These are phyloP conservation scores for Python bivittatus DNA, from an alignment of 2,113 vertebrate genomes.

Conservation along the genomic window DNA sequence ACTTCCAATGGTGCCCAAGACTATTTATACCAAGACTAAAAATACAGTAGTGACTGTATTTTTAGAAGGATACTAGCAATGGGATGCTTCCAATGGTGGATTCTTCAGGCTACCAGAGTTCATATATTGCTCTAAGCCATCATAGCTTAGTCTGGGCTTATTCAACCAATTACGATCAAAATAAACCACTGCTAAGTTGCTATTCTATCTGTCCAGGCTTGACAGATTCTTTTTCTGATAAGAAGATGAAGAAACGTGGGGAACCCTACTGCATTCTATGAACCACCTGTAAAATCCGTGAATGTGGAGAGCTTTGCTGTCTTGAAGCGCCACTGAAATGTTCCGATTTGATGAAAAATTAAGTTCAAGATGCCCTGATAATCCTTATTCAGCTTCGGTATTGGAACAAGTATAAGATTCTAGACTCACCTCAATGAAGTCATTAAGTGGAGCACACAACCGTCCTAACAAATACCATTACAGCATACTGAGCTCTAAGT, in stretches of 20 bases:
- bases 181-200: too few relatives aligned
- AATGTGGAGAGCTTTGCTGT: too few relatives aligned
- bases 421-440: not conserved
- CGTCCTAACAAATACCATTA: not conserved
- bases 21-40: slow-evolving; percentile 9
- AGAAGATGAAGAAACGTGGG: too few relatives aligned
- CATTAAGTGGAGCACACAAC: not conserved
- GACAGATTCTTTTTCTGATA: too few relatives aligned
- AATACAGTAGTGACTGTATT: slow-evolving; percentile 16
- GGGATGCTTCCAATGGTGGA: not conserved
- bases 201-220: too few relatives aligned
- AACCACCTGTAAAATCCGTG: too few relatives aligned
- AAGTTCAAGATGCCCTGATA: not conserved
- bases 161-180: not conserved
- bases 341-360: not conserved
- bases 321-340: too few relatives aligned
- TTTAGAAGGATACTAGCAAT: not conserved
- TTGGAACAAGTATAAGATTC: not conserved
- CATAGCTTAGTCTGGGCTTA: not conserved
- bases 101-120: too few relatives aligned
- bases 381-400: not conserved
- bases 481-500: not conserved
- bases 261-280: too few relatives aligned
- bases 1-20: not conserved
- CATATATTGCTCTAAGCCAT: too few relatives aligned